Conservation (phyloP, 2,797 vertebrate species). For the Melanotaenia nigrans region DNA sequence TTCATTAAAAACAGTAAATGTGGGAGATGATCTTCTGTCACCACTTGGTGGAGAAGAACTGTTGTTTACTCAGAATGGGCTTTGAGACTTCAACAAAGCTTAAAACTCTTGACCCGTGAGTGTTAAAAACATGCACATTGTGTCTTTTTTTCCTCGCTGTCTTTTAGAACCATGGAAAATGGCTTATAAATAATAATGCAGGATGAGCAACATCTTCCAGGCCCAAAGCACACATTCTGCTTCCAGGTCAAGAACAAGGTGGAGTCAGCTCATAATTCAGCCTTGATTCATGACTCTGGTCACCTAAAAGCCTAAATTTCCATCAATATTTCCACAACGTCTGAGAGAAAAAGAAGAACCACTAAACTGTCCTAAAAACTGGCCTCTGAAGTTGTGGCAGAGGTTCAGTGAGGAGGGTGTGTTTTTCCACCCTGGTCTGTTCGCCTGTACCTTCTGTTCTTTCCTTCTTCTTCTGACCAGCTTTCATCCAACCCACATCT, state of each 20-base stretch:
- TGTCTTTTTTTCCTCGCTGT: background rate
- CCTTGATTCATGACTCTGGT: background rate
- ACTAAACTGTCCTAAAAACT: no score
- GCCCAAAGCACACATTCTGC: background rate
- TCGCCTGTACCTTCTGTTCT: no score
- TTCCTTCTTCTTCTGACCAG: no score
- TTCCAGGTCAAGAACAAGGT: background rate
- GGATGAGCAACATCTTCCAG: background rate
- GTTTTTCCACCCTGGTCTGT: no score
- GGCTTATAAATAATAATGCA: slow-evolving; percentile 7
- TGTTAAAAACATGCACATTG: slow-evolving; percentile 9
- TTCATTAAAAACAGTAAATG: no score
- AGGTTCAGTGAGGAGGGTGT: no score
- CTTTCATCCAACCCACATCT: no score
- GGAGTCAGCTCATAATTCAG: background rate
- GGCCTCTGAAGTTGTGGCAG: background rate
- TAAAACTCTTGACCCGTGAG: background rate
- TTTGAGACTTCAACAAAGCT: background rate
- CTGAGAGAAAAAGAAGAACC: no score
- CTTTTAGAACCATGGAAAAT: background rate
- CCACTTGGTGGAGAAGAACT: no score
- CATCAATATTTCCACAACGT: no score
- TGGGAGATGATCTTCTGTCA: background rate
- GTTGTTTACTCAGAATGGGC: background rate
- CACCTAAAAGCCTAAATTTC: background rate